phyloP scores from a whole-genome alignment of 2,888 invertebrate species.

The Cremastobaeus sp. region DNA sequence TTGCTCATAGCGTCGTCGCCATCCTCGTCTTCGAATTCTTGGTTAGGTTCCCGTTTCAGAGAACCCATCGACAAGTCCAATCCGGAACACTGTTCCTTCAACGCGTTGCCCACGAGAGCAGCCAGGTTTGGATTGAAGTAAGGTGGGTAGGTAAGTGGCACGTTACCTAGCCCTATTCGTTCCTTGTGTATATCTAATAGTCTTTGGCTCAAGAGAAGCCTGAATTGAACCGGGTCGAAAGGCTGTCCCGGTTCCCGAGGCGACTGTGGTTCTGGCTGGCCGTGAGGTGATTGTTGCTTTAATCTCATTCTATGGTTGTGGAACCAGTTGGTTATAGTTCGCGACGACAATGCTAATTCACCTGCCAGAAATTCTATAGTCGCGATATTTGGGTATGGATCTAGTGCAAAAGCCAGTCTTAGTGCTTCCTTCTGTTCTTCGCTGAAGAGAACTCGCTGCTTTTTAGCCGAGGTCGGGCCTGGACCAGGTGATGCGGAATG shows the following conservation, averaged over 20 bases:
- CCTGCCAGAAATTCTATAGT: conserved; percentile 97
- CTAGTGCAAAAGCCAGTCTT: conserved; percentile 94
- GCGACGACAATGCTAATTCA: conserved; percentile 92
- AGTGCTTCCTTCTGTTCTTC: conserved; percentile 99
- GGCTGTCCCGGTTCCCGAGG: conserved; percentile 87
- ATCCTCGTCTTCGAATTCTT: conserved; percentile 87
- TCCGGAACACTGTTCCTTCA: conserved; percentile 90
- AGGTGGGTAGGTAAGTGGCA: conserved; percentile 87
- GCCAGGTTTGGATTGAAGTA: conserved; percentile 89
- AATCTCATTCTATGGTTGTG: conserved; percentile 99
- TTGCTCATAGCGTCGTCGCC: conserved; percentile 84
- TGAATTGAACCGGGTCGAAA: conserved; percentile 95
- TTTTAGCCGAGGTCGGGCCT: conserved; percentile 91
- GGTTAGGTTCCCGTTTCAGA: conserved; percentile 87
- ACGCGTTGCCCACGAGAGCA: conserved; percentile 85
- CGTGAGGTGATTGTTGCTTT: conserved; percentile 93
- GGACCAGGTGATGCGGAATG: conserved; percentile 89
- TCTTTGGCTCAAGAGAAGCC: conserved; percentile 92
- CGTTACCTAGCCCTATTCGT: conserved; percentile 87
- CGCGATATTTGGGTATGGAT: conserved; percentile 97
- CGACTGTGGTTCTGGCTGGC: conserved; percentile 86
- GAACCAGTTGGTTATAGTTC: conserved; percentile 99
- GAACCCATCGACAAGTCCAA: conserved; percentile 92
- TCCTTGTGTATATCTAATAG: conserved; percentile 92
- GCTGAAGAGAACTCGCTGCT: conserved; percentile 96